Percentiles rank a stretch among this genome's conserved stretches.
Conservation (phyloP, 92 coral and sea anemone species). For the Scolanthus callimorphus region DNA sequence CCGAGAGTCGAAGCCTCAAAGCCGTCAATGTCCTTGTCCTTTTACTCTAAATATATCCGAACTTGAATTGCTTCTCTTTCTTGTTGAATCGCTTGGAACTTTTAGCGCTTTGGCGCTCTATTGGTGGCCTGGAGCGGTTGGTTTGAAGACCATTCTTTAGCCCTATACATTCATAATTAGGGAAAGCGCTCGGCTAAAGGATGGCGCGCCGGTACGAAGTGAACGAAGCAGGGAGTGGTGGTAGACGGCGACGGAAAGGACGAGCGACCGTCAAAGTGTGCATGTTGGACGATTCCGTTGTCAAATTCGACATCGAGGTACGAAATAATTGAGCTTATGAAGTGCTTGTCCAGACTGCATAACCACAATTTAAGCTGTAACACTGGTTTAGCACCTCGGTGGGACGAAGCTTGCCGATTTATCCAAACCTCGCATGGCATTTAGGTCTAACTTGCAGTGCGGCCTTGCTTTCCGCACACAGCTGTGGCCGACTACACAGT, state of each 20-base stretch:
- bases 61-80: conserved; percentile 30
- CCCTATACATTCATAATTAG: conserved; percentile 2
- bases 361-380: neutral
- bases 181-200: neutral
- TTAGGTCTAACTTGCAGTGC: neutral
- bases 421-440: neutral
- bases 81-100: conserved; percentile 13
- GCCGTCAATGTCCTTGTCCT: conserved; percentile 35
- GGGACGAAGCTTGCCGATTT: neutral
- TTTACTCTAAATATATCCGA: conserved; percentile 24
- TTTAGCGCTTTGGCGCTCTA: conserved; percentile 27
- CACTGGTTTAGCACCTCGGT: neutral
- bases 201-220: conserved; percentile 87
- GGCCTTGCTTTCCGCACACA: neutral
- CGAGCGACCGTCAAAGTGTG: conserved; percentile 88
- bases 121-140: conserved; percentile 20
- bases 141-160: conserved; percentile 1
- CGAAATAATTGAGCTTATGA: conserved; percentile 4
- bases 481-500: neutral
- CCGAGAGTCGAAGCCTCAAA: conserved; percentile 20
- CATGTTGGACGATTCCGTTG: conserved; percentile 95
- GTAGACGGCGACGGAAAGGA: conserved; percentile 59
- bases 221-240: conserved; percentile 59
- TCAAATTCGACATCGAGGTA: conserved; percentile 98
- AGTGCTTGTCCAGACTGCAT: neutral